phyloP scores from a whole-genome alignment of 2,888 invertebrate genomes.

The Meta bourneti region DNA sequence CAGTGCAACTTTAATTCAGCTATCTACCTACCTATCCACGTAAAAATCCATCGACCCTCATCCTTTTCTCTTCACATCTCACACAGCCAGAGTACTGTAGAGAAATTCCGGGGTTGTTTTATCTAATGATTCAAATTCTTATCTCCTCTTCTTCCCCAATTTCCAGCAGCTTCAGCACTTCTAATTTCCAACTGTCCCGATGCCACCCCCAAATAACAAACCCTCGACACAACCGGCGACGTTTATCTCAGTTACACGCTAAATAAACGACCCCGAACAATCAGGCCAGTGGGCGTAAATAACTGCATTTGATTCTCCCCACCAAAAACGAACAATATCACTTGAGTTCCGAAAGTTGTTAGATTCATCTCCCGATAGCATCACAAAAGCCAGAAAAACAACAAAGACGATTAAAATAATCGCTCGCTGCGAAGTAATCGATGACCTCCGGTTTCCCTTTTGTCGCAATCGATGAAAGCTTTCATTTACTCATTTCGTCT shows the following conservation, averaged over 20 bases:
- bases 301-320: slow-evolving; percentile 31
- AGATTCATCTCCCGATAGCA: slow-evolving; percentile 38
- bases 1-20: too few relatives aligned
- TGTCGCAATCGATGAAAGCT: slow-evolving; percentile 50
- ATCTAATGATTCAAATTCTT: not conserved
- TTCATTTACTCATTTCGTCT: slow-evolving; percentile 52
- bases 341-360: slow-evolving; percentile 13
- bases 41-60: too few relatives aligned
- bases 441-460: slow-evolving; percentile 48
- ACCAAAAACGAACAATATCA: slow-evolving; percentile 26
- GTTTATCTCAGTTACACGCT: slow-evolving; percentile 30
- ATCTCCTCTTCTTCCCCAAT: not conserved
- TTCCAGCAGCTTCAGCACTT: not conserved
- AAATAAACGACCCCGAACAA: slow-evolving; percentile 23
- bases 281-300: slow-evolving; percentile 25
- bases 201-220: not conserved
- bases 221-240: not conserved
- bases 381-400: slow-evolving; percentile 33
- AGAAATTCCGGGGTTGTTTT: not conserved
- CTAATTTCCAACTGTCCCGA: not conserved
- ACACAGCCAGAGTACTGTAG: too few relatives aligned
- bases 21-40: too few relatives aligned
- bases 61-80: too few relatives aligned
- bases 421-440: slow-evolving; percentile 46
- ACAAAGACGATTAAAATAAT: slow-evolving; percentile 64